Base-by-base conservation (phyloP, 2,797 vertebrate genomes). In the Pantherophis alleghaniensis region DNA sequence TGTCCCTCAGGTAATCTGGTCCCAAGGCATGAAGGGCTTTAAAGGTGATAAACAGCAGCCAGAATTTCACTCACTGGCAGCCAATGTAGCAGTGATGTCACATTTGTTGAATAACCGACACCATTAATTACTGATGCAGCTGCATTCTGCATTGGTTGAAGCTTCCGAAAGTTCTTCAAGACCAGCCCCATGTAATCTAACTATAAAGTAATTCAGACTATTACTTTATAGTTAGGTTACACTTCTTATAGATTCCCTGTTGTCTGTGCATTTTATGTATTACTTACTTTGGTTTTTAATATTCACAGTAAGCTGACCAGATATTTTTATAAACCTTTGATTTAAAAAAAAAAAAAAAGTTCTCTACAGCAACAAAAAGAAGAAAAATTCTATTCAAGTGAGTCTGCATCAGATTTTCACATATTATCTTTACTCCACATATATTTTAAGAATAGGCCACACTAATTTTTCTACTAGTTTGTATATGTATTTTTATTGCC, bases 381-480 rank as follows among this genome's bases (percentile, higher is more conserved):
- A 69, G 74, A 83, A 83, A 88, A 59, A n/a, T 32, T 37, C 51
- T 32, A 59, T 24, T 88, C n/a, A 56, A 42, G 53, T 88, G 16
- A 22, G 12, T 60, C 87, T 60, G 32, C 59, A 60, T 42, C 20
- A 56, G 32, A 37, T 60, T 32, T 59, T 60, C 57, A 89, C 18
- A 24, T 57, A 88, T 88, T 88, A 20, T 32, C 56, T 88, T 88
- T n/a, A 1, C 0, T 2, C 13, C 37, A 51, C 0, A 0, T 0
- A 20, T 0, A 26, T 57, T 57, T 56, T 57, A 57, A 32, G 4
- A 20, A 32, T 5, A 88, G n/a, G 1, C 26, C 87, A 0, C 2
- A 0, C 5, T 69, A 83, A 69, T 37, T 47, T 74, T 47, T 56
- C 32, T 59, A 51, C 12, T 32, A n/a, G 32, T 87, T n/a, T 66